Base-by-base conservation (phyloP, 2,888 invertebrate genomes). In the Ochropacha duplaris region DNA sequence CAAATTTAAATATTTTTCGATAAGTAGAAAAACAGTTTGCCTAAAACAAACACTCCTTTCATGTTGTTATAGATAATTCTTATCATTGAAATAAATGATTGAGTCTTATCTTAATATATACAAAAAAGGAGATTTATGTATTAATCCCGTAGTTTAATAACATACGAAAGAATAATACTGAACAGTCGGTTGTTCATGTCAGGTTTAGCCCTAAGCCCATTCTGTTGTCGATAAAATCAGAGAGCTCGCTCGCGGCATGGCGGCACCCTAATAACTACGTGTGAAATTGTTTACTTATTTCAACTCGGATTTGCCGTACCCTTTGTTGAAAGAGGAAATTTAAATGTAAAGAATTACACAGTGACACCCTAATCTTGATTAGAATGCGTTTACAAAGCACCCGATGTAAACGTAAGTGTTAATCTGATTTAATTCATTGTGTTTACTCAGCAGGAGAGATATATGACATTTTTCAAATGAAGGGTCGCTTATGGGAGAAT, bases 371-470 rank as follows among this genome's bases (percentile, higher is more conserved):
- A 88, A 92, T 91, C 92, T 89, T 86, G 90, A 91, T 91, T 84
- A 81, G 78, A 83, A 82, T 80, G 79, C 79, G 81, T 77, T 85
- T 78, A 87, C 86, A 88, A 88, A 87, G 85, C 83, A 72, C 70
- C 76, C 79, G 67, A 79, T 82, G 81, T 79, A 80, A 80, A 79
- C 77, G 80, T 86, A 87, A 91, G 91, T 90, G 92, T 90, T 91
- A 92, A 92, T 92, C 92, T 88, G 90, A 91, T 91, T 89, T 87
- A 83, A 86, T 85, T 81, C 84, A 88, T 88, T 90, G 87, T 88
- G 81, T 86, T 82, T 81, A 79, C 86, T 61, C 89, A 84, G 86
- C 86, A 79, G 88, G 88, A 81, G 83, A 79, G 76, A 72, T 74
- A 80, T 80, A 78, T 83, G 83, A 81, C 82, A 78, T 84, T 88